Evolutionary conservation across 2,113 vertebrate species (phyloP).

Genomic region (Festucalex cinctus): DNA sequence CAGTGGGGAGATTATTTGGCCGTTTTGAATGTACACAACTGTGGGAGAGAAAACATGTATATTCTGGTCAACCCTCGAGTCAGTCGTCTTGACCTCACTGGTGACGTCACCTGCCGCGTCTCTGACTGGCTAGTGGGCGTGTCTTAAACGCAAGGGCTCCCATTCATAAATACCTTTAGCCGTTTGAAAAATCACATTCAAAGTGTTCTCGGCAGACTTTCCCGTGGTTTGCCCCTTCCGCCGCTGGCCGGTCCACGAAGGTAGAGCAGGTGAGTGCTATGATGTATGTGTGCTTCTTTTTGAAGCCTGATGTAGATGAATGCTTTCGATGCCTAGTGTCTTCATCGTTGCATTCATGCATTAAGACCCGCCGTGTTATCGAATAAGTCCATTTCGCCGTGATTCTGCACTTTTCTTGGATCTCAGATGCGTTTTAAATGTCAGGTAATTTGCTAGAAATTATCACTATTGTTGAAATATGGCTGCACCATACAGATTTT

Average conservation of each 20-base stretch:
- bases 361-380: background rate
- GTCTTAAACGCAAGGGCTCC: constrained; percentile 64
- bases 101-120: constrained; percentile 63
- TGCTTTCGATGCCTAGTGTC: background rate
- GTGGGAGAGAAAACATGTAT: too few species aligned
- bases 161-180: constrained; percentile 80
- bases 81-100: constrained; percentile 38
- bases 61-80: constrained; percentile 6
- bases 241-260: constrained; percentile 52
- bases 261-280: constrained; percentile 67
- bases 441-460: background rate
- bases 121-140: constrained; percentile 70
- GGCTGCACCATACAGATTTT: background rate
- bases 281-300: background rate
- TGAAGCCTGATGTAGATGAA: background rate
- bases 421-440: background rate
- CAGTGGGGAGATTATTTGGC: background rate
- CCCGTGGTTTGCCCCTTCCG: constrained; percentile 34
- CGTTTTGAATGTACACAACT: background rate
- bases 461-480: background rate
- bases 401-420: background rate
- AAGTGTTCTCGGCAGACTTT: constrained; percentile 49
- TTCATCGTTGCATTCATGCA: background rate
- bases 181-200: constrained; percentile 63
- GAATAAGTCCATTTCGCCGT: background rate